These are phyloP conservation scores for Petrolisthes manimaculis DNA, from an alignment of 2,888 invertebrate genomes.

Conservation along the genomic window DNA sequence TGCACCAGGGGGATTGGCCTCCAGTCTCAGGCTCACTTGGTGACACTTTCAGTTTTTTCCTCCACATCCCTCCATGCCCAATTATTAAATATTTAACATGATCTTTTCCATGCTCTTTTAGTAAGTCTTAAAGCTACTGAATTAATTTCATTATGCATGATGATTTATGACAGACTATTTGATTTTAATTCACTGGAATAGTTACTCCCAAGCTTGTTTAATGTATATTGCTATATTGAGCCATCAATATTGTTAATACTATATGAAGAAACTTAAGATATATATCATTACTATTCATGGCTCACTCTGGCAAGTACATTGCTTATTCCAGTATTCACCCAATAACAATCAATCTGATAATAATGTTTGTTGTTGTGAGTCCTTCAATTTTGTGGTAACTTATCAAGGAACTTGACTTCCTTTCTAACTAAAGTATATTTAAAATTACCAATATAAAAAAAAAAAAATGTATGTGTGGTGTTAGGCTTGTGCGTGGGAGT, in stretches of 20 bases:
- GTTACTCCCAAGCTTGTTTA: conserved; percentile 23
- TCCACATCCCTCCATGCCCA: neutral
- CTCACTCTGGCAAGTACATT: conserved; percentile 31
- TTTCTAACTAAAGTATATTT: conserved; percentile 28
- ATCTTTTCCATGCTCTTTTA: no score
- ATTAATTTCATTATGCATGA: neutral
- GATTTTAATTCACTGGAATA: conserved; percentile 2
- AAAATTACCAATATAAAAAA: conserved; percentile 16
- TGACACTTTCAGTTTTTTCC: neutral
- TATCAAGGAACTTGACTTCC: conserved; percentile 26
- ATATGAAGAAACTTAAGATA: conserved; percentile 36
- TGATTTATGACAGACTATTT: neutral
- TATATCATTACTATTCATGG: conserved; percentile 34
- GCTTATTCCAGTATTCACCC: conserved; percentile 27
- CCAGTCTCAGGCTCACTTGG: neutral
- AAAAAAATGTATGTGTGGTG: conserved; percentile 40
- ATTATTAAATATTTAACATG: no score
- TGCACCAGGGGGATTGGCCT: conserved; percentile 50
- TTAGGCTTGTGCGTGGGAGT: conserved; percentile 44
- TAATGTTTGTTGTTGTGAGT: conserved; percentile 50
- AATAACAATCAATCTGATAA: conserved; percentile 47
- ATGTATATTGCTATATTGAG: conserved; percentile 40
- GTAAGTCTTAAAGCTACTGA: neutral
- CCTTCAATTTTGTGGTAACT: conserved; percentile 40
- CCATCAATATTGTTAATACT: conserved; percentile 40